Base-by-base conservation (phyloP, 2,888 invertebrate species). In the Platycheirus albimanus region DNA sequence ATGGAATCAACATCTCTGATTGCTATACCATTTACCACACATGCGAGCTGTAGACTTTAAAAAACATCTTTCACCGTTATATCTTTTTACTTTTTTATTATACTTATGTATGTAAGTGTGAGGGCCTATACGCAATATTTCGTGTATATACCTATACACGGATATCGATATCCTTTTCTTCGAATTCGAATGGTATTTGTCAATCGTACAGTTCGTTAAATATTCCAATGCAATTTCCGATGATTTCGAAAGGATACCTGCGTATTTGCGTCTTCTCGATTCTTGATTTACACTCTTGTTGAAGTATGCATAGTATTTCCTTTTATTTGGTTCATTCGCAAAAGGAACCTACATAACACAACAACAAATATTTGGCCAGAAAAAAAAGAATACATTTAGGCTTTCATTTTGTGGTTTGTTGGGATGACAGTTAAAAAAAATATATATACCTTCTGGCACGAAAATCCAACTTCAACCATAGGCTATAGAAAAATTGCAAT, bases 141-240 rank as follows among this genome's bases (percentile, higher is more conserved):
- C 7, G 3, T 33, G 3, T 24, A 5, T 24, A 24, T 24, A 4
- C 24, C 24, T 8, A 1, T 8, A 33, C 6, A 33, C 30, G 7
- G 5, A 7, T 8, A 33, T 8, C 30, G 8, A 33, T 33, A 33
- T 33, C 8, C 30, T 8, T 33, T 33, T 33, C 8, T 33, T 33
- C 30, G 7, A 33, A 1, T 24, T 24, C 24, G 24, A 24, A 64
- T 30, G 30, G 13, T 45, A 17, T 47, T 72, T 64, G 72, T 11
- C 52, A 74, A 28, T 28, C 24, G 36, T n/a, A 80, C 70, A 69
- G 70, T 70, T 80, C 80, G 76, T 80, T 80, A 64, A 38, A 20
- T 71, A 71, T 76, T 66, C 76, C 58, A 76, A 58, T 66, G 75
- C 43, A 75, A 58, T 33, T 20, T 41, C 45, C 6, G 17, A 4